Base-by-base conservation (phyloP, 2,797 vertebrate species). In the Mus minutoides region DNA sequence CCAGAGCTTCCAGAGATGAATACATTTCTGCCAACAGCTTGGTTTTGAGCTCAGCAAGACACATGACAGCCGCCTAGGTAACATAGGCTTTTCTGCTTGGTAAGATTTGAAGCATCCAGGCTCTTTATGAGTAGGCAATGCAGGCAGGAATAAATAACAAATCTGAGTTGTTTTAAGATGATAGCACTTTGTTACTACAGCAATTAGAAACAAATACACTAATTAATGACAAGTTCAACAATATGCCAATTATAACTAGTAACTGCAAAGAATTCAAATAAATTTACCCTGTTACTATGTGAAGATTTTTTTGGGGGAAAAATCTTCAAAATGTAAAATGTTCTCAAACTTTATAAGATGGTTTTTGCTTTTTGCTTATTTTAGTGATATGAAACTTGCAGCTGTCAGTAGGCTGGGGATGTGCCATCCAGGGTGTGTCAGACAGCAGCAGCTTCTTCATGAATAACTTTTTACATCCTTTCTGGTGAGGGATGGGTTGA, bases 261-360 rank as follows among this genome's bases (percentile, higher is more conserved):
- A 60, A n/a, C 21, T 58, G 43, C 37, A 92, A 60, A 92, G 11
- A 94, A 19, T 10, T 88, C 73, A 19, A 92, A 62, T 83, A 60
- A 92, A 91, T 21, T 84, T 4, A 80, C 5, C 14, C 13, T 77
- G 8, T 92, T 80, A 80, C 0, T 19, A 64, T 12, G 2, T 58
- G 2, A 3, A 79, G 56, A 6, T 62, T 58, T 58, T 58, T 93
- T 93, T 88, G 9, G 3, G 26, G 2, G 34, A 40, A 82, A 82
- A 84, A 8, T n/a, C 58, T 79, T 62, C 75, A n/a, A 88, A 95
- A 43, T 92, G 75, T 60, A 89, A 92, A 95, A 77, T 84, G 16
- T 77, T n/a, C 75, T 40, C 52, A 67, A 75, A 43, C 49, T 6
- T 60, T 43, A 6, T 40, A 21, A 49, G 52, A 13, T 52, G 29